Conservation (phyloP, 2,797 vertebrate genomes). For the Cygnus olor region DNA sequence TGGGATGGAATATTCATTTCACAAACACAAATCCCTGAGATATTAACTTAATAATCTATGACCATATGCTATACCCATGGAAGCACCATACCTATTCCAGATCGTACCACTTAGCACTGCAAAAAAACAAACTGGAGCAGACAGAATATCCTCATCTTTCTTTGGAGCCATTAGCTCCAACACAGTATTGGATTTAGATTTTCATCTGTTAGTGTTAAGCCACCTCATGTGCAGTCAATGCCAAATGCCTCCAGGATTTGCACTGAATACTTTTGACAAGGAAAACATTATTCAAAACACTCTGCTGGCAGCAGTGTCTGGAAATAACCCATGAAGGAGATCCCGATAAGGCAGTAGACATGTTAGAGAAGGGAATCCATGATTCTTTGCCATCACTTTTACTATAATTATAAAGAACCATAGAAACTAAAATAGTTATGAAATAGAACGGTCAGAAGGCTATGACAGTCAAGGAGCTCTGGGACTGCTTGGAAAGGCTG, state of each 20-base stretch:
- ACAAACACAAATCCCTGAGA: not conserved
- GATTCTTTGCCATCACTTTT: not conserved
- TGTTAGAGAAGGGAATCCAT: not conserved
- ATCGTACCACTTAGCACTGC: not conserved
- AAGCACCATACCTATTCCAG: not conserved
- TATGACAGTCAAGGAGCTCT: not conserved
- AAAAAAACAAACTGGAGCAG: not conserved
- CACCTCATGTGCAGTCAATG: not conserved
- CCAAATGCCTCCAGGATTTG: not conserved
- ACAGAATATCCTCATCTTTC: not conserved
- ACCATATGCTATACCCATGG: not conserved
- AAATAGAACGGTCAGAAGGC: not conserved
- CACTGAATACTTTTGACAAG: not conserved
- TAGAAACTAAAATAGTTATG: not conserved
- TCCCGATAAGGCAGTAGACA: not conserved
- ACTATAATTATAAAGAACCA: not conserved
- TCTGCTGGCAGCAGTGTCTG: not conserved
- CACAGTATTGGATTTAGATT: not conserved
- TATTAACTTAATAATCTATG: not conserved
- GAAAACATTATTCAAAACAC: not conserved
- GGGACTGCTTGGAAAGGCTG: not conserved
- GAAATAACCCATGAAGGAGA: not conserved
- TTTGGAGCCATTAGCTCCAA: not conserved
- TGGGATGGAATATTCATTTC: slow-evolving; percentile 11
- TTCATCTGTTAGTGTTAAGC: not conserved